Conservation (phyloP, 2,797 vertebrate genomes). For the Enteromius paludinosus region DNA sequence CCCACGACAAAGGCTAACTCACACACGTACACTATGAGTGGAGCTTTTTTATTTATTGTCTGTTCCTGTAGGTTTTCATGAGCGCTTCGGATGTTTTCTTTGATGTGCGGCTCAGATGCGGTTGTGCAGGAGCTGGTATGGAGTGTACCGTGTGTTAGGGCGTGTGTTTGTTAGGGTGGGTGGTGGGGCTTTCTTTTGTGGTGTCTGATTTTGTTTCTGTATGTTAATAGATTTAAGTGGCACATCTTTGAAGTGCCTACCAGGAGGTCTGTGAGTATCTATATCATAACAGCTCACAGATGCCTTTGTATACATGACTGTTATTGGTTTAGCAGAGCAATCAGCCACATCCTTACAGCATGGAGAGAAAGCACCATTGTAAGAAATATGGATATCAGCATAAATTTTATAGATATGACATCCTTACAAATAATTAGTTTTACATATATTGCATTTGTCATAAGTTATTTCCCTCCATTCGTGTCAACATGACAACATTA, state of each 20-base stretch:
- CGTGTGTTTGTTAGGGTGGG: slow-evolving; percentile 17
- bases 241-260: slow-evolving; percentile 60
- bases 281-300: slow-evolving; percentile 52
- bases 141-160: slow-evolving; percentile 16
- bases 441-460: slow-evolving; percentile 55
- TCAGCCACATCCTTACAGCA: slow-evolving; percentile 72
- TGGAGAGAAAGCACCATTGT: slow-evolving; percentile 69
- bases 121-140: slow-evolving; percentile 15
- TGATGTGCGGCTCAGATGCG: slow-evolving; percentile 41
- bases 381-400: slow-evolving; percentile 74
- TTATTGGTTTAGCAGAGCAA: slow-evolving; percentile 66
- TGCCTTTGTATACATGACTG: slow-evolving; percentile 54
- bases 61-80: slow-evolving; percentile 17
- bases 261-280: slow-evolving; percentile 52
- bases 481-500: slow-evolving; percentile 76
- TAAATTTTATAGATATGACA: slow-evolving; percentile 64
- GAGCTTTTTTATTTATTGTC: background rate
- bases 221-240: slow-evolving; percentile 64
- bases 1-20: background rate
- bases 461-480: slow-evolving; percentile 63
- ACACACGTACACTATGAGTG: background rate
- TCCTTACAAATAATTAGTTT: background rate
- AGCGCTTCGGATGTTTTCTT: slow-evolving; percentile 35
- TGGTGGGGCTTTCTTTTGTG: slow-evolving; percentile 45
- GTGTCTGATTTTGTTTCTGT: slow-evolving; percentile 57